phyloP scores from a whole-genome alignment of 2,888 invertebrate genomes.

The Koerneria pararmatus region DNA sequence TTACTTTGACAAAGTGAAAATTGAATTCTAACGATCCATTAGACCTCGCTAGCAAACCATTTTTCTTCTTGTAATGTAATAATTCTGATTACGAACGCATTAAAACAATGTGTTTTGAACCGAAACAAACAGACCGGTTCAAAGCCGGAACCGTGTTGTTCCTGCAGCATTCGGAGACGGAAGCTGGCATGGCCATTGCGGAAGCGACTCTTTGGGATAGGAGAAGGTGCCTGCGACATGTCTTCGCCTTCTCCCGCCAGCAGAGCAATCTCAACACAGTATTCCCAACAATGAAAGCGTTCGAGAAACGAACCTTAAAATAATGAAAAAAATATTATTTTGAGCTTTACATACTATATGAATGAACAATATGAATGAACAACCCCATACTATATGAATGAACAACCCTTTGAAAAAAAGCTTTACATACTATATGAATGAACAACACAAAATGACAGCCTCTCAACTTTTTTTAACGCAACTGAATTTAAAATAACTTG shows the following conservation, averaged over 20 bases:
- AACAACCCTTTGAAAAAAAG: too few species aligned
- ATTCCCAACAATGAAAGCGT: background rate
- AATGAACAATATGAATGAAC: background rate
- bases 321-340: conserved; percentile 1
- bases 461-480: too few species aligned
- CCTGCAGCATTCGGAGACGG: conserved; percentile 54
- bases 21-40: too few species aligned
- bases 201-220: conserved; percentile 35
- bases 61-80: too few species aligned
- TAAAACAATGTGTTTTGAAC: too few species aligned
- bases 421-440: background rate
- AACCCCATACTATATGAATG: too few species aligned
- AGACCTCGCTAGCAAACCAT: too few species aligned
- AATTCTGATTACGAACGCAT: too few species aligned
- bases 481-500: too few species aligned
- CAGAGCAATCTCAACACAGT: conserved; percentile 34
- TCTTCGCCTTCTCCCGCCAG: conserved; percentile 44
- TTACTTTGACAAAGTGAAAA: too few species aligned
- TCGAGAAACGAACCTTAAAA: too few species aligned
- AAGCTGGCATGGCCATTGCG: conserved; percentile 49
- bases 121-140: conserved; percentile 33
- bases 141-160: conserved; percentile 40
- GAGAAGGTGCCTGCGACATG: conserved; percentile 33
- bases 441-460: background rate
- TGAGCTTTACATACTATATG: background rate